Percentiles rank a stretch among this genome's conserved stretches.
These are phyloP conservation scores for Bradypodion pumilum DNA, from an alignment of 2,797 vertebrate species.

Conservation along the genomic window DNA sequence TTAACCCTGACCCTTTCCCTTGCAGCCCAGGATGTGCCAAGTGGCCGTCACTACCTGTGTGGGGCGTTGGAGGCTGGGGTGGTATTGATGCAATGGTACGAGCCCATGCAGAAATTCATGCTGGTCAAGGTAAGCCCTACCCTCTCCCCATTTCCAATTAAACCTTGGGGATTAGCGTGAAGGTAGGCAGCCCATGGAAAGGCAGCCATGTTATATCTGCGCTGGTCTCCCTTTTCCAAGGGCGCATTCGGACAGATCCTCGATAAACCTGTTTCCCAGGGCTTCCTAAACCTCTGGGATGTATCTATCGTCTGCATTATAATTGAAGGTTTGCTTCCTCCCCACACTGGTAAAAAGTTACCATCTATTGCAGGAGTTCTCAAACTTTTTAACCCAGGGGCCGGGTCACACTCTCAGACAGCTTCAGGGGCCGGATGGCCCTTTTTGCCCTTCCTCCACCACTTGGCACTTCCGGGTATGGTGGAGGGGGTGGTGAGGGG, in stretches of 20 bases:
- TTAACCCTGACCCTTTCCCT: background rate
- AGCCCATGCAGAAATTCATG: conserved; percentile 93
- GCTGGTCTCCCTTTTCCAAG: too few species aligned
- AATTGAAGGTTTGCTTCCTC: background rate
- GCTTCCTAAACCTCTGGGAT: background rate
- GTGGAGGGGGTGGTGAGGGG: too few species aligned
- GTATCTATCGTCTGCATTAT: background rate
- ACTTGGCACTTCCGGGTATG: too few species aligned
- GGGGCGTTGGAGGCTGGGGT: conserved; percentile 87
- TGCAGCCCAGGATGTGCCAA: conserved; percentile 73
- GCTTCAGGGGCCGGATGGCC: too few species aligned
- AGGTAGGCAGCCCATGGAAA: background rate
- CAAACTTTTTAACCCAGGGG: too few species aligned
- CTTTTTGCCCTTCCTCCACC: too few species aligned
- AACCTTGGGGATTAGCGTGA: too few species aligned
- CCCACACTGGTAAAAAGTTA: too few species aligned
- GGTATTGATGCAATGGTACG: conserved; percentile 91
- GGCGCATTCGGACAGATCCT: too few species aligned
- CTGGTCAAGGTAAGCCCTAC: conserved; percentile 83
- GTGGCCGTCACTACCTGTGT: conserved; percentile 83
- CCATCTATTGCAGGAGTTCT: too few species aligned
- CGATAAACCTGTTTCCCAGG: background rate
- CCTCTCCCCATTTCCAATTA: too few species aligned
- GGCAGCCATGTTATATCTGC: background rate
- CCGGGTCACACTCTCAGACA: too few species aligned